Percentiles rank a stretch among this genome's conserved stretches.
Evolutionary conservation across 1,140 invertebrate species (phyloP).

Genomic region (Grapholita molesta): DNA sequence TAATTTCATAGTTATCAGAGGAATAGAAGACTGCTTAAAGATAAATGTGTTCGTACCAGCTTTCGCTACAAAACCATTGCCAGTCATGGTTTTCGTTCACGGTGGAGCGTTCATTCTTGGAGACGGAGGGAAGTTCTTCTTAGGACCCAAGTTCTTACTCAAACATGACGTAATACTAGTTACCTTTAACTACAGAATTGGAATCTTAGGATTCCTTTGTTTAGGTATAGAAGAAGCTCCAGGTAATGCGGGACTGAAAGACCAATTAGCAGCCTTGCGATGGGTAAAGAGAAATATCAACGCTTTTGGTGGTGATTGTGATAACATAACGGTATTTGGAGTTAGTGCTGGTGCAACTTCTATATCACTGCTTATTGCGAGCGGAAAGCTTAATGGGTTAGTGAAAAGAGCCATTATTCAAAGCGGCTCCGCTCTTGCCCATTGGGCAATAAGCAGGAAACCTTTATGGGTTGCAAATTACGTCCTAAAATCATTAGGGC

Average conservation of each 20-base stretch:
- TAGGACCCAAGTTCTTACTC: constrained; percentile 75
- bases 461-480: background rate
- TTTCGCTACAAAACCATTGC: background rate
- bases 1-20: background rate
- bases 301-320: constrained; percentile 15
- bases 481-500: background rate
- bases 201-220: constrained; percentile 16
- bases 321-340: constrained; percentile 19
- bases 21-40: constrained; percentile 8
- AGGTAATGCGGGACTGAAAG: constrained; percentile 22
- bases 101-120: constrained; percentile 17
- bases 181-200: constrained; percentile 21
- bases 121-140: background rate
- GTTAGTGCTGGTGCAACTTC: constrained; percentile 15
- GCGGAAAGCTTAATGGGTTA: background rate
- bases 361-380: background rate
- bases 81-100: constrained; percentile 18
- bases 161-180: constrained; percentile 49
- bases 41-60: constrained; percentile 16
- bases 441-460: background rate
- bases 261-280: constrained; percentile 17
- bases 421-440: background rate
- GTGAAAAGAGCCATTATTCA: background rate
- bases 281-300: constrained; percentile 22
- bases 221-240: constrained; percentile 18